Evolutionary conservation across 1,140 invertebrate species (phyloP), one percentile per base, ranked within the genome.

Genomic region (Bombus impatiens): DNA sequence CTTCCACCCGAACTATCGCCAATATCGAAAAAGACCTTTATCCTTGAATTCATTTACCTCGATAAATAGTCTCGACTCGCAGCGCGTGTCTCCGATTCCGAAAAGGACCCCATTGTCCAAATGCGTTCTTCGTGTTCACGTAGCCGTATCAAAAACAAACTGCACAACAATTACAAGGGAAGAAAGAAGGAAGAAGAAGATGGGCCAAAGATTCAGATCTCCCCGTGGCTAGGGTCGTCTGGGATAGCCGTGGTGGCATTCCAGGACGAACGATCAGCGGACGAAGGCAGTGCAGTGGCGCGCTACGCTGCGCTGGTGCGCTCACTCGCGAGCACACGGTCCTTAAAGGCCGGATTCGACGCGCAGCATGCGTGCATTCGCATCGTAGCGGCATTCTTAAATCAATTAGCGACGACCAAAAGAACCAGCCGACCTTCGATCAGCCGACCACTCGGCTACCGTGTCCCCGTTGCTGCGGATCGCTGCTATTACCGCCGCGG

Each of bases 341-440:
- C 86, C 91, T 93, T 91, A 91, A 89, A 88, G 88, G 71, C n/a
- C 53, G 74, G 77, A 82, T 87, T 77, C 86, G 88, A 88, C 78
- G 81, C 87, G 82, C 81, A 81, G 44, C 74, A 25, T 87, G 59
- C 76, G 40, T 75, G 89, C 83, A 68, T 84, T 86, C 86, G 88
- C 87, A 91, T 89, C 84, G 75, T 68, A 86, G 59, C 88, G 91
- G 86, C 87, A 92, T 93, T 91, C 92, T 92, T 93, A 92, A 93
- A 94, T 94, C 92, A 94, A 94, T 94, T 94, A 94, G 87, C 91
- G 88, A 91, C 88, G 82, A 78, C 88, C 89, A 86, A 92, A 94
- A 93, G 91, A 93, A 94, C 83, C 89, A 76, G 92, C 81, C 91
- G 92, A 89, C 93, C 93, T 94, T 94, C 93, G 93, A 93, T 94